Evolutionary conservation across 2,888 invertebrate genomes (phyloP), one percentile per base, ranked within the genome.

Genomic region (Drosophila stalkeri): DNA sequence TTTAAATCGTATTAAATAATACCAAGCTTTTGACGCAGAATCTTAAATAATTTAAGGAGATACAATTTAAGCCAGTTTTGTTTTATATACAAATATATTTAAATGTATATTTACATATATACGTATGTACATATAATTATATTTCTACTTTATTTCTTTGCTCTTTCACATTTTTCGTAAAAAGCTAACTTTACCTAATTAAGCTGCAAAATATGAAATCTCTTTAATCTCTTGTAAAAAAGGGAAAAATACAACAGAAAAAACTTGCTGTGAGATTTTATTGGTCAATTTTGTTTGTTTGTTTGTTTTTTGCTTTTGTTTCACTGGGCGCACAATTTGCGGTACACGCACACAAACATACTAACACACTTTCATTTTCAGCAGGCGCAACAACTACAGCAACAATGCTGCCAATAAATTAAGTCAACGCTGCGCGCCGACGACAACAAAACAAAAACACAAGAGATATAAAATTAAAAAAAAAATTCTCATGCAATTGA

Each of bases 401-500:
- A 56, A 77, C 86, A 85, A 85, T 79, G 78, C 75, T 75, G 80
- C 75, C 64, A 82, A 86, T 87, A 87, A 84, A 86, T 87, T 88
- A 86, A 83, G 77, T 57, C 78, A 77, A 77, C 75, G 62, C 59
- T 62, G 61, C 71, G 37, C 64, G 33, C 56, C 74, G 76, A 78
- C 78, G 75, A 85, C 78, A 78, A 83, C 83, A 86, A 85, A 81
- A 81, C 82, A 79, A 79, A 79, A 80, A 75, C 70, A 62, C 51
- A 67, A 68, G 57, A 70, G 64, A 77, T 37, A 72, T 64, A 35
- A 33, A 11, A 49, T 31, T 11, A 65, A 49, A 35, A 37, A 63
- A 63, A 75, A 77, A 80, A 86, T 85, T 84, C 84, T 84, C 84
- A 85, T 84, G 84, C 82, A 86, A 84, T 85, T 86, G 82, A 82